Evolutionary conservation across 30 jellyfish, hydroid and myxozoan genomes (phyloP), one percentile per base, ranked within the genome.

Genomic region (Rhopilema esculentum): DNA sequence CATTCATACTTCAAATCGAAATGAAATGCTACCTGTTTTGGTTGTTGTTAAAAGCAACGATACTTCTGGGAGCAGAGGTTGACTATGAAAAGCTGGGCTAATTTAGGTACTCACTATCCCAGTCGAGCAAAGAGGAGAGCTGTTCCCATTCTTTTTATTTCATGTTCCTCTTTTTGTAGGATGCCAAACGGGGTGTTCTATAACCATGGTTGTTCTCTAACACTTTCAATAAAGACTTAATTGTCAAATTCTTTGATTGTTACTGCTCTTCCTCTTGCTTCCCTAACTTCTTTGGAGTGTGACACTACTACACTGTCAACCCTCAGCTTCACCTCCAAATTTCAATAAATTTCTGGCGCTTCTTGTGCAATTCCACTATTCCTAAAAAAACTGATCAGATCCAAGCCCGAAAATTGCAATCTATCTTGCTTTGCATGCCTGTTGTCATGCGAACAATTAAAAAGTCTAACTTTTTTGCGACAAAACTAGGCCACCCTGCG

Each of bases 111-210:
- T 72, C 67, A 72, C 83, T 52, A 23, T 72, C 83, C 67, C 21
- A 16, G 65, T 72, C 19, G 83, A 72, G 28, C 65, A 72, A 72
- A 0, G 65, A 29, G 7, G 83, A 31, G 67, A 72, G 83, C 83
- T 72, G 65, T 29, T 72, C 28, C 83, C 83, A 72, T 29, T 68
- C 83, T 23, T 72, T 23, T 17, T 6, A 32, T 29, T 72, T 28
- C 50, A 26, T 48, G 26, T 16, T 72, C 83, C 83, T 31, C 22
- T 72, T 66, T 72, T 29, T 72, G 83, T 72, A 72, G 25, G 68
- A 72, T 29, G 57, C 29, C 83, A 72, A 72, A 29, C n/a, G 69
- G 28, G 67, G 83, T 72, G 57, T 0, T 72, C 83, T 52, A 72
- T 23, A 72, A 28, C 9, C 83, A 28, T 16, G 83, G 83, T 16